Evolutionary conservation across 1,140 invertebrate genomes (phyloP), one percentile per base, ranked within the genome.

Genomic region (Zaprionus kolodkinae): DNA sequence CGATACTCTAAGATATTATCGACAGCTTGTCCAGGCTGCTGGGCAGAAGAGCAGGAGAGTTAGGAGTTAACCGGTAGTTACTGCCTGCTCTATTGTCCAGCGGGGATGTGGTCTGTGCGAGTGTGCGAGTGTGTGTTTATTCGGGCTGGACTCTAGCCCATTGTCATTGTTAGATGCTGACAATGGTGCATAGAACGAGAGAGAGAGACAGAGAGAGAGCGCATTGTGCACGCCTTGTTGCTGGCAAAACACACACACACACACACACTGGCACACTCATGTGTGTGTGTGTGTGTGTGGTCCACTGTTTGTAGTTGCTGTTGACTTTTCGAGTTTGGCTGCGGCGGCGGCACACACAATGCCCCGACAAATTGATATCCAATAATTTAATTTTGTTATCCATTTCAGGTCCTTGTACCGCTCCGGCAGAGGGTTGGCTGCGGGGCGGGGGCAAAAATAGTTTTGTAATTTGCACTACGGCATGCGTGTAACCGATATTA

Each of bases 381-480:
- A 91, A 88, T 91, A 91, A 91, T 91, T 88, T 87, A 91, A 88
- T 88, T 91, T 79, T 91, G 83, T 90, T 86, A 86, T 90, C 86
- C 86, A 85, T 78, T 78, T 86, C 70, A 82, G 72, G 67, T 73
- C 64, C 81, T 81, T 88, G 86, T 87, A 45, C 21, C 45, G 45
- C 17, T 50, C 6, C 3, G 45, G 15, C 1, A 25, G 33, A 35
- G 33, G 33, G 33, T 30, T 30, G 15, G 15, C n/a, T 2, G 45
- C 0, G 38, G 38, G 9, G 45, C 4, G 6, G 17, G 45, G 45
- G 45, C 21, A 66, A 85, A 89, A 85, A 89, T 89, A 89, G 85
- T 89, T 89, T 89, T 89, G 86, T 89, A 89, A 89, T 89, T 89
- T 89, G 85, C 85, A 79, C 84, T 88, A 55, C 75, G 80, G 81